Evolutionary conservation across 53 echinoderm and acorn worm genomes (phyloP).

Genomic region (Pentamera pediparva): DNA sequence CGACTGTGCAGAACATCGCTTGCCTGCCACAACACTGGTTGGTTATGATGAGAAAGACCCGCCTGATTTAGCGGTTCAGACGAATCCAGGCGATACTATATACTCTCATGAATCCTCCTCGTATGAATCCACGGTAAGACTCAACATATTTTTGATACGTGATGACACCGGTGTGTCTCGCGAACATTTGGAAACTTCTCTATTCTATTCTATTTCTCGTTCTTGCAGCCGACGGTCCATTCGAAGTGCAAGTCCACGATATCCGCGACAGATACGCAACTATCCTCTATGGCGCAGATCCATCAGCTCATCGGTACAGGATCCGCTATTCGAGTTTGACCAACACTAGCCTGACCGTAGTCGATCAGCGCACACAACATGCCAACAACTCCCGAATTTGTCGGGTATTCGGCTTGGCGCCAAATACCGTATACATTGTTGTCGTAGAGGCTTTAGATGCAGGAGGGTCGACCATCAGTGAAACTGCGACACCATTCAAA

Average conservation of each 20-base stretch:
- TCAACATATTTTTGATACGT: too few species aligned
- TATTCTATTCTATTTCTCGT: neutral
- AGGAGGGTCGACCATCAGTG: neutral
- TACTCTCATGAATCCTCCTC: too few species aligned
- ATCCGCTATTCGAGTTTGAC: neutral
- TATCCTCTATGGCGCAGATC: neutral
- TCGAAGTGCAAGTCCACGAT: neutral
- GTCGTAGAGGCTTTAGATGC: neutral
- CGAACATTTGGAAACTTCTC: neutral
- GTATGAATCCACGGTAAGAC: too few species aligned
- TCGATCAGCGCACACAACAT: neutral
- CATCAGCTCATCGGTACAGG: neutral
- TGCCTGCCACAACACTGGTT: too few species aligned
- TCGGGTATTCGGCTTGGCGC: neutral
- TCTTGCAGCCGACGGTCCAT: neutral
- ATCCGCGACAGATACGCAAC: constrained; percentile 5
- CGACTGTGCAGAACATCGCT: too few species aligned
- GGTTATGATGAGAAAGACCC: too few species aligned
- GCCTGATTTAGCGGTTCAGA: too few species aligned
- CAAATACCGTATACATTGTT: neutral
- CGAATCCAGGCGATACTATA: too few species aligned
- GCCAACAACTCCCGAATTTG: neutral
- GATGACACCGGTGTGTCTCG: too few species aligned
- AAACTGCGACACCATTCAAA: neutral
- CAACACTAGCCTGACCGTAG: neutral